Conservation (phyloP, 2,113 vertebrate genomes). For the Aviceda subcristata region DNA sequence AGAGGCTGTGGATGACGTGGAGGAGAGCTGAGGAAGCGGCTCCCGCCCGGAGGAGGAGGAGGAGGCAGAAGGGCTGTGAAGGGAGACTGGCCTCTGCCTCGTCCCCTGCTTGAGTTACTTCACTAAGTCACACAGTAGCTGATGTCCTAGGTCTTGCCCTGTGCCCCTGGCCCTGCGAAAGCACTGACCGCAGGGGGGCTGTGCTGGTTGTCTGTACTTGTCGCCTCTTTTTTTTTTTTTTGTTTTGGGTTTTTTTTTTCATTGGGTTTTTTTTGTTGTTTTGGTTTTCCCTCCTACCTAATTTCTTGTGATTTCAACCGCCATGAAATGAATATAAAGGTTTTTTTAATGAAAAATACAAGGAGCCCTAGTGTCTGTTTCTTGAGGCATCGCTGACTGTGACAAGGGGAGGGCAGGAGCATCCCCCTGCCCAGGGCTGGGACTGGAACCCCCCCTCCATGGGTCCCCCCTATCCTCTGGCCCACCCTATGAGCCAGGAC, state of each 20-base stretch:
- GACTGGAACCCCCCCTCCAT: accelerated
- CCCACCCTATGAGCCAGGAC: too few species aligned
- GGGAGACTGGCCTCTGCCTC: not conserved
- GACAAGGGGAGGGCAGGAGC: not conserved
- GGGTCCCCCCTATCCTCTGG: not conserved
- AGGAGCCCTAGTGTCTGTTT: constrained; percentile 35
- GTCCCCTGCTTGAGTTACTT: not conserved
- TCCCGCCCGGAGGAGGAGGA: not conserved
- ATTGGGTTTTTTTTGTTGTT: not conserved
- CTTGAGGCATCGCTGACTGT: not conserved
- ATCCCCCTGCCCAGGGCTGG: not conserved
- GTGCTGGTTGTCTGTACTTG: constrained; percentile 65
- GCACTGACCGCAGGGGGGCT: not conserved
- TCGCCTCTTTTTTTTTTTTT: not conserved
- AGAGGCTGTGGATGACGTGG: constrained; percentile 59
- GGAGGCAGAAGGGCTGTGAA: not conserved
- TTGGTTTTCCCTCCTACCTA: not conserved
- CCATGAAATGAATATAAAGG: constrained; percentile 78
- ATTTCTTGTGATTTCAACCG: constrained; percentile 73
- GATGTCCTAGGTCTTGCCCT: constrained; percentile 28
- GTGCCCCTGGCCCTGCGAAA: not conserved
- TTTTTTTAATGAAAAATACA: constrained; percentile 77
- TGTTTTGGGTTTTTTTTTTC: too few species aligned
- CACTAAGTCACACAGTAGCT: constrained; percentile 52
- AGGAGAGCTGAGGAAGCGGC: constrained; percentile 58